A percentile compares a stretch with the other conserved stretches of the same genome.
These are phyloP conservation scores for Podarcis raffonei DNA, from an alignment of 2,113 vertebrate species.

Conservation along the genomic window DNA sequence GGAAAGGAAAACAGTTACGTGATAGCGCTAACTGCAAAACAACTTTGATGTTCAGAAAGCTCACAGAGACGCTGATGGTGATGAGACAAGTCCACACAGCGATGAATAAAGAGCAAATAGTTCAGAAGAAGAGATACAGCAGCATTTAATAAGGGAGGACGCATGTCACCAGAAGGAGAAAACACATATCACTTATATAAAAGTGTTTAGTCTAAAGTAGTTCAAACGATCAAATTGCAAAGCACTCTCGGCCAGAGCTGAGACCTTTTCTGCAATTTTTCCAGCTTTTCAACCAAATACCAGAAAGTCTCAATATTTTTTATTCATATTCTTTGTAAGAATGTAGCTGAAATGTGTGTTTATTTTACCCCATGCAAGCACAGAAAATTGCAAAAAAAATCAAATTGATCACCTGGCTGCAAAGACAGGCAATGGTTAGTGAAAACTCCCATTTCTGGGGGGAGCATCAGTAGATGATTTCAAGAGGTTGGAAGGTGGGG, in stretches of 20 bases:
- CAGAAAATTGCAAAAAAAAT: background rate
- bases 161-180: background rate
- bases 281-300: background rate
- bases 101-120: slow-evolving; percentile 41
- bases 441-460: too few relatives aligned
- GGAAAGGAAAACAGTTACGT: slow-evolving; percentile 43
- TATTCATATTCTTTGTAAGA: background rate
- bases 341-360: background rate
- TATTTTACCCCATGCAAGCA: background rate
- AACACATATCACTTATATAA: background rate
- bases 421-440: background rate
- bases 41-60: slow-evolving; percentile 64
- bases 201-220: background rate
- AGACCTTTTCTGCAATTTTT: background rate
- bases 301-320: background rate
- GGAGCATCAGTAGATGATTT: background rate
- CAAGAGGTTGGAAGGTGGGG: background rate
- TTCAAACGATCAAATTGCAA: background rate
- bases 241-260: background rate
- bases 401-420: background rate
- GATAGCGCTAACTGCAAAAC: slow-evolving; percentile 59
- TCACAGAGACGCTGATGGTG: slow-evolving; percentile 61
- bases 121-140: slow-evolving; percentile 40
- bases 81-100: slow-evolving; percentile 47
- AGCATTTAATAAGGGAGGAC: background rate